Conservation (phyloP, 2,888 invertebrate genomes). For the Conchocele bisecta region DNA sequence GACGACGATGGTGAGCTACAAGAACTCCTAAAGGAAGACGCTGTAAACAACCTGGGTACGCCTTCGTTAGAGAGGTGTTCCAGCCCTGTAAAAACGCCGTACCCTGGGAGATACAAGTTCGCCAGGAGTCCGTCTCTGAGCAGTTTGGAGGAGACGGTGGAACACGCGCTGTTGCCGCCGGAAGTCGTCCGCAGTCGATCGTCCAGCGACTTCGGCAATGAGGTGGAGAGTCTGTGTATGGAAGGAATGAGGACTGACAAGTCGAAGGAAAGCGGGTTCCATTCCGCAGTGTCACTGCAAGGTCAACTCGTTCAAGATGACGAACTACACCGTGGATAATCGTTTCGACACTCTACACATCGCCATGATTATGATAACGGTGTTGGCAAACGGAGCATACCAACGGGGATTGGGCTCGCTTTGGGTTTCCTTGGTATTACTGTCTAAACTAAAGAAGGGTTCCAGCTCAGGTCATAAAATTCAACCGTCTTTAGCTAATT, state of each 20-base stretch:
- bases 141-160: conserved; percentile 52
- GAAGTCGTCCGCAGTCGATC: conserved; percentile 5
- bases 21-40: conserved; percentile 31
- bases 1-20: conserved; percentile 32
- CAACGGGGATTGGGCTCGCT: no score
- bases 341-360: no score
- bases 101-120: conserved; percentile 16
- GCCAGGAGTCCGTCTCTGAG: conserved; percentile 50
- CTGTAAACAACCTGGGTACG: conserved; percentile 1
- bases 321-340: no score
- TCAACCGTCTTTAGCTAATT: no score
- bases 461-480: no score
- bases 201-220: conserved; percentile 15
- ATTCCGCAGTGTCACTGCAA: conserved; percentile 14
- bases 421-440: no score
- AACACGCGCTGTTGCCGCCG: conserved; percentile 5
- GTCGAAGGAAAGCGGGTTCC: conserved; percentile 29
- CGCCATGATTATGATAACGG: no score
- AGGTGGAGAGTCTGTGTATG: neutral
- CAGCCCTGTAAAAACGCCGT: neutral
- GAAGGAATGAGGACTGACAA: conserved; percentile 11
- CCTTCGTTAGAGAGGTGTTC: conserved; percentile 6
- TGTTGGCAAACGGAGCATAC: no score
- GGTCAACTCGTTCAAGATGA: no score
- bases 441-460: no score